phyloP scores from a whole-genome alignment of 2,888 invertebrate genomes.

The Agelastica alni region DNA sequence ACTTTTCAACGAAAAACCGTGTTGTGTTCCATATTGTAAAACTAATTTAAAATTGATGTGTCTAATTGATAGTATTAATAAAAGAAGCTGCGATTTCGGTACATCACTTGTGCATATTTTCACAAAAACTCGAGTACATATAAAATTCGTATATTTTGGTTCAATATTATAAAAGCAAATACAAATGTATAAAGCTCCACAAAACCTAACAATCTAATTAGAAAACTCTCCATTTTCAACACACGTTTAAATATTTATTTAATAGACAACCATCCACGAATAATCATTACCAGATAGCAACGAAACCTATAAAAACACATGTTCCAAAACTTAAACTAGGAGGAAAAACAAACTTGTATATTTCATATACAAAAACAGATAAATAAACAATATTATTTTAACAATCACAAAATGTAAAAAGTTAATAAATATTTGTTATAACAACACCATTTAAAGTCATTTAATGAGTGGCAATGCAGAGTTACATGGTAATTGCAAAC shows the following conservation, averaged over 20 bases:
- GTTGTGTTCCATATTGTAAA: too few relatives aligned
- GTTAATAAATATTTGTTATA: conserved; percentile 14
- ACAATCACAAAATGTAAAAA: conserved; percentile 27
- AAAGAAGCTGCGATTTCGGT: background rate
- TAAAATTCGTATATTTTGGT: conserved; percentile 39
- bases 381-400: conserved; percentile 24
- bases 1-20: too few relatives aligned
- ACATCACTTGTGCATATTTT: conserved; percentile 4
- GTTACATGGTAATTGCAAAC: too few relatives aligned
- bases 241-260: conserved; percentile 38
- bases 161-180: conserved; percentile 41
- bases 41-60: too few relatives aligned
- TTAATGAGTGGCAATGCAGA: conserved; percentile 1
- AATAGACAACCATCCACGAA: conserved; percentile 31
- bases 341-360: conserved; percentile 19
- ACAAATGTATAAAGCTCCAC: conserved; percentile 44
- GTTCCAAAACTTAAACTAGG: conserved; percentile 12
- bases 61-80: background rate
- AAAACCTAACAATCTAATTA: conserved; percentile 42
- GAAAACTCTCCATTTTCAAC: conserved; percentile 43
- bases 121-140: conserved; percentile 33
- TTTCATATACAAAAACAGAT: conserved; percentile 31
- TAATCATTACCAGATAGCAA: conserved; percentile 13
- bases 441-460: conserved; percentile 20
- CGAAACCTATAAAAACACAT: conserved; percentile 9